Evolutionary conservation across 2,888 invertebrate species (phyloP).

Genomic region (Petrolisthes cinctipes): DNA sequence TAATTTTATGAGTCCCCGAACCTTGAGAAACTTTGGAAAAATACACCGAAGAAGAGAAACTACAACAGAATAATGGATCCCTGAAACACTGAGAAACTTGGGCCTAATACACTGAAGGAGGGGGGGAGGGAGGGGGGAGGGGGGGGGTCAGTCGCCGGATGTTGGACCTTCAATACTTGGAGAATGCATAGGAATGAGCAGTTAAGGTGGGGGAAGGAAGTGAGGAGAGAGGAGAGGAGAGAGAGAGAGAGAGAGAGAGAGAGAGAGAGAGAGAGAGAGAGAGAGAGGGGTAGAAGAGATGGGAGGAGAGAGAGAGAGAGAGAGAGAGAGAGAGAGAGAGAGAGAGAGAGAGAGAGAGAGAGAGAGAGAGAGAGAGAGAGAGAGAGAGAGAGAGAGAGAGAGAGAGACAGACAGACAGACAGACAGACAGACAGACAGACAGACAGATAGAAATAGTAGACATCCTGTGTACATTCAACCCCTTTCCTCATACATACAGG

Average conservation of each 20-base stretch:
- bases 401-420: neutral
- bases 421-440: neutral
- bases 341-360: constrained; percentile 17
- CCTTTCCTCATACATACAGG: neutral
- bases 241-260: neutral
- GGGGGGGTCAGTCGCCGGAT: neutral
- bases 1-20: too few species aligned
- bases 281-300: neutral
- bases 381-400: constrained; percentile 10
- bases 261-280: neutral
- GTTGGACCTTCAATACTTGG: constrained; percentile 21
- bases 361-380: constrained; percentile 10
- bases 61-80: too few species aligned
- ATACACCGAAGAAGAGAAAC: too few species aligned
- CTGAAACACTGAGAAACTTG: too few species aligned
- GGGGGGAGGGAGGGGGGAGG: neutral
- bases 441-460: neutral
- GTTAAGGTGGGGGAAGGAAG: neutral
- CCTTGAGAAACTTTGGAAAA: too few species aligned
- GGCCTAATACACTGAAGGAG: neutral
- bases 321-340: neutral
- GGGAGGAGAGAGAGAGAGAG: neutral
- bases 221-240: neutral
- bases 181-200: constrained; percentile 24
- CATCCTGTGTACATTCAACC: neutral